These are phyloP conservation scores for Ochlodes sylvanus DNA, from an alignment of 2,888 invertebrate species.

Conservation along the genomic window DNA sequence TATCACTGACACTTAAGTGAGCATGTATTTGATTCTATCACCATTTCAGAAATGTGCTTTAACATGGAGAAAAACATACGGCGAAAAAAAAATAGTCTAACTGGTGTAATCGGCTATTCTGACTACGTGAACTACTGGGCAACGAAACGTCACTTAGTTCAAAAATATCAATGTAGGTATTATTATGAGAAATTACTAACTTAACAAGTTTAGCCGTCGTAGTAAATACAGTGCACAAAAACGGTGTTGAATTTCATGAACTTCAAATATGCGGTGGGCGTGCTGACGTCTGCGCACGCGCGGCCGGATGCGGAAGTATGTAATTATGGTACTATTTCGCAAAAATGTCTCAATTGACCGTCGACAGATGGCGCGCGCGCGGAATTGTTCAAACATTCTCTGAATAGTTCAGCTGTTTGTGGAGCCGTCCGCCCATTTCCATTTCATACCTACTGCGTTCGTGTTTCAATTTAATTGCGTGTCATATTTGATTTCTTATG, in stretches of 20 bases:
- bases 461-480: constrained; percentile 17
- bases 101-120: too few relatives aligned
- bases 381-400: constrained; percentile 70
- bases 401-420: constrained; percentile 72
- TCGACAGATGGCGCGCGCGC: constrained; percentile 75
- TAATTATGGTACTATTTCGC: constrained; percentile 80
- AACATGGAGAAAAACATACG: too few relatives aligned
- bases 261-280: constrained; percentile 66
- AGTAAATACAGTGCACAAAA: constrained; percentile 10
- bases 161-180: too few relatives aligned
- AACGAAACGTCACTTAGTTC: too few relatives aligned
- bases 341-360: constrained; percentile 80
- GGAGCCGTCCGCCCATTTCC: constrained; percentile 65
- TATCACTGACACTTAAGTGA: too few relatives aligned
- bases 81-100: too few relatives aligned
- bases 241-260: constrained; percentile 68
- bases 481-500: neutral
- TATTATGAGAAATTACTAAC: too few relatives aligned
- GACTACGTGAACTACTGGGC: too few relatives aligned
- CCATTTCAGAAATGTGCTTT: too few relatives aligned
- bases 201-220: neutral
- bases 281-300: constrained; percentile 75
- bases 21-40: too few relatives aligned
- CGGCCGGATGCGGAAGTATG: constrained; percentile 78
- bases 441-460: constrained; percentile 44